Base-by-base conservation (phyloP, 2,888 invertebrate species). In the Calameuta pallipes region DNA sequence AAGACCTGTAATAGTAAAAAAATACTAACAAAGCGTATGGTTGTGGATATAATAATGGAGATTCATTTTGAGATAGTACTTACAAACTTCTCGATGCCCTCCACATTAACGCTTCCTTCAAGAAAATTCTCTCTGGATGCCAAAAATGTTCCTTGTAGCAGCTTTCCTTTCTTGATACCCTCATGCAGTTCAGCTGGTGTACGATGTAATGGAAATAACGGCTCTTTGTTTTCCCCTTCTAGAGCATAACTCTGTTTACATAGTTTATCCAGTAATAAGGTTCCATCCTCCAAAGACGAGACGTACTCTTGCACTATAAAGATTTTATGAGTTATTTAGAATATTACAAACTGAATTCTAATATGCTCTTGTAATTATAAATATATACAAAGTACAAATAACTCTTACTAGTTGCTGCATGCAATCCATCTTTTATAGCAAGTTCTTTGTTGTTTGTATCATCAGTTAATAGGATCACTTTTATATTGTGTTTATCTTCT, bases 121-220 rank as follows among this genome's bases (percentile, higher is more conserved):
- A 98, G 93, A 89, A 97, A 99, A 92, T 99, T 99, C 87, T 98
- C 98, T 76, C 97, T 93, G 0, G 98, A 98, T 0, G 98, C 97
- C 88, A 95, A 93, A 88, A 96, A 97, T 0, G 95, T 94, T 0
- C 98, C 98, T 89, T 97, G 98, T 70, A 95, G 90, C 9, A 96
- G 92, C 83, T 93, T 94, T 1, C 97, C 97, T 81, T 93, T 93
- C 87, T 96, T 95, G 73, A 99, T 94, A 0, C 98, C 98, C 0
- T 94, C 93, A 80, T 97, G 96, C 31, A 99, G 93, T 89, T 96
- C 95, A 0, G 93, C 92, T 1, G 96, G 94, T 0, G 96, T 94
- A 80, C 97, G 92, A 92, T 99, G 98, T 33, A 97, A 95, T 0
- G 98, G 97, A 89, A 95, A 98, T 76, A 97, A 88, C 0, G 96